Evolutionary conservation across 1,140 invertebrate genomes (phyloP), one percentile per base, ranked within the genome.

Genomic region (Trachymyrmex cornetzi): DNA sequence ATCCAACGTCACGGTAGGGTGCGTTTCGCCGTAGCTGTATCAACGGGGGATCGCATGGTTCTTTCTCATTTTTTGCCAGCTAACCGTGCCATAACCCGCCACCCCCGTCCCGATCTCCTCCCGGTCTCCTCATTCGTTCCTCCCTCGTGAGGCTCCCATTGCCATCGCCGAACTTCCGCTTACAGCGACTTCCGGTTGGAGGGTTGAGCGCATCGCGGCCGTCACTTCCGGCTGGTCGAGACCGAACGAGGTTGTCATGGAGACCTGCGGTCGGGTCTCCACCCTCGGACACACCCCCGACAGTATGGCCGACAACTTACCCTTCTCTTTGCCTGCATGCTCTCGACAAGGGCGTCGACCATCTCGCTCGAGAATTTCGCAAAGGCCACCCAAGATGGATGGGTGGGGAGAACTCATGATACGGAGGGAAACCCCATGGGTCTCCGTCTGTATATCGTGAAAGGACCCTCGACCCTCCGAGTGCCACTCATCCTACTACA

Each of bases 261-360:
- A 71, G 88, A 94, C 91, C 53, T 34, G n/a, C 77, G 53, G 19
- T 59, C 67, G 55, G 93, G 93, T 57, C 88, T 91, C 91, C 93
- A 93, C 93, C 93, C 93, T 91, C 87, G 63, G 92, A 66, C 91
- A 93, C 93, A 94, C 93, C 93, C 93, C 89, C 91, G 88, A 75
- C 92, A 94, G 88, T 88, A 94, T 94, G 93, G 93, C 93, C 89
- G 93, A 87, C 91, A 22, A 12, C 30, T 7, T 48, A 53, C 75
- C 74, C 72, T 75, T 74, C 87, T 63, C 77, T 66, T 77, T 30
- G 50, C 59, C 24, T 59, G n/a, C 22, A 19, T 30, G 44, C 34
- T 67, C 53, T 67, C 61, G 19, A 61, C 77, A 59, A 84, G 55
- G 80, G 69, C 80, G 80, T 84, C 80, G 67, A 82, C 74, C 50